Evolutionary conservation across 2,888 invertebrate species (phyloP).

Genomic region (Pseudococcus longispinus): DNA sequence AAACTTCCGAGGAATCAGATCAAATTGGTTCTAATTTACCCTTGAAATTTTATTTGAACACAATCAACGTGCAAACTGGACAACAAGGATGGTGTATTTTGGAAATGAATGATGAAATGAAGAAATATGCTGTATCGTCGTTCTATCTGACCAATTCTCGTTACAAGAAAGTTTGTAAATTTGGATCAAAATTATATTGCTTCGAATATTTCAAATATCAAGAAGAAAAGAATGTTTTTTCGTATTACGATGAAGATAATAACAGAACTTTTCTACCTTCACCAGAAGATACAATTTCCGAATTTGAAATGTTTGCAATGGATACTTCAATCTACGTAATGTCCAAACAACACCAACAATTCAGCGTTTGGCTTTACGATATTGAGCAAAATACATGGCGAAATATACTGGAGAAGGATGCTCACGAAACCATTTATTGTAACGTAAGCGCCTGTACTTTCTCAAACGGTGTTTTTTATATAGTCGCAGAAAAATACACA

Average conservation of each 20-base stretch:
- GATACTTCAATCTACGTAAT: not conserved
- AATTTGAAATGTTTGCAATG: not conserved
- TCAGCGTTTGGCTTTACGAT: no score
- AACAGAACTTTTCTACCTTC: not conserved
- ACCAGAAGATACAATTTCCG: not conserved
- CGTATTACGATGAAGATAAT: not conserved
- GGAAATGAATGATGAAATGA: not conserved
- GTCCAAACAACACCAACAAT: no score
- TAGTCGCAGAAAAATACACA: no score
- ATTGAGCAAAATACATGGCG: no score
- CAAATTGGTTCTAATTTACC: not conserved
- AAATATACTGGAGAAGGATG: no score
- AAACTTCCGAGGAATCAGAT: not conserved
- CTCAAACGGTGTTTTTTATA: no score
- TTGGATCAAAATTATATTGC: not conserved
- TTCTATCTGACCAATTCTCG: not conserved
- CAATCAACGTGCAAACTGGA: not conserved
- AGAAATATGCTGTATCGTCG: not conserved
- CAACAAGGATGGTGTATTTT: not conserved
- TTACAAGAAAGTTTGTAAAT: not conserved
- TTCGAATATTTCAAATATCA: not conserved
- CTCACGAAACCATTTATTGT: no score
- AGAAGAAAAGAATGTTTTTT: not conserved
- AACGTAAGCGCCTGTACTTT: no score
- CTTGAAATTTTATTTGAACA: not conserved